phyloP scores from a whole-genome alignment of 2,797 vertebrate species.

The Neostethus bicornis region DNA sequence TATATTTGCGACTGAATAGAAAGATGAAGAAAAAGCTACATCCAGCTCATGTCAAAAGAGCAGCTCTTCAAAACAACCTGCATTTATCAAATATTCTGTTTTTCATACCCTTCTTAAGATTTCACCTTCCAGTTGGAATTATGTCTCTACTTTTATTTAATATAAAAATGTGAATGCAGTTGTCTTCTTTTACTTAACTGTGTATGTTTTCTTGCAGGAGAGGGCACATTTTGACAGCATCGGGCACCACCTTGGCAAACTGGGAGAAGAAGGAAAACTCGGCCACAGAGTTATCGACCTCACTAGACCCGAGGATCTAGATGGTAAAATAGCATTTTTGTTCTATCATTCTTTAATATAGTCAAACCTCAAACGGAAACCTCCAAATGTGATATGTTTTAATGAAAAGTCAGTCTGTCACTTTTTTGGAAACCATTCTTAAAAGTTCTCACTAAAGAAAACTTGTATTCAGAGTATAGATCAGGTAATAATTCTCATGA shows the following conservation, averaged over 20 bases:
- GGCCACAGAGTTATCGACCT: constrained; percentile 97
- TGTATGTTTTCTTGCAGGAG: constrained; percentile 81
- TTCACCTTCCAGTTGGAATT: constrained; percentile 44
- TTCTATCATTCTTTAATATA: background rate
- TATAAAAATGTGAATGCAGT: constrained; percentile 37
- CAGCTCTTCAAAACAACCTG: constrained; percentile 69
- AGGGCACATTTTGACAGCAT: constrained; percentile 94
- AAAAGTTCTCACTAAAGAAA: background rate
- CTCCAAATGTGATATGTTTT: background rate
- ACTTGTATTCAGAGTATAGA: constrained; percentile 5
- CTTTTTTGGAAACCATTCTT: background rate
- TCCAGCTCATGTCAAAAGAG: constrained; percentile 72
- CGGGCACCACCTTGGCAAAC: constrained; percentile 90
- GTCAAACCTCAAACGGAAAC: background rate
- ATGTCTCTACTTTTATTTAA: constrained; percentile 40
- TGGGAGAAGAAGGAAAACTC: constrained; percentile 93
- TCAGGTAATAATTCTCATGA: background rate
- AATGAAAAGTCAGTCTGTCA: background rate
- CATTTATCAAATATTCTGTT: constrained; percentile 60
- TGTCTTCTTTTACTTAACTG: constrained; percentile 61
- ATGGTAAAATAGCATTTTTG: constrained; percentile 82
- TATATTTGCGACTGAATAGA: constrained; percentile 72
- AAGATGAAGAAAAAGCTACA: constrained; percentile 69
- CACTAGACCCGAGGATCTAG: constrained; percentile 97
- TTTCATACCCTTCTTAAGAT: constrained; percentile 40